Base-by-base conservation (phyloP, 2,888 invertebrate genomes). In the Harpagoxenus sublaevis region DNA sequence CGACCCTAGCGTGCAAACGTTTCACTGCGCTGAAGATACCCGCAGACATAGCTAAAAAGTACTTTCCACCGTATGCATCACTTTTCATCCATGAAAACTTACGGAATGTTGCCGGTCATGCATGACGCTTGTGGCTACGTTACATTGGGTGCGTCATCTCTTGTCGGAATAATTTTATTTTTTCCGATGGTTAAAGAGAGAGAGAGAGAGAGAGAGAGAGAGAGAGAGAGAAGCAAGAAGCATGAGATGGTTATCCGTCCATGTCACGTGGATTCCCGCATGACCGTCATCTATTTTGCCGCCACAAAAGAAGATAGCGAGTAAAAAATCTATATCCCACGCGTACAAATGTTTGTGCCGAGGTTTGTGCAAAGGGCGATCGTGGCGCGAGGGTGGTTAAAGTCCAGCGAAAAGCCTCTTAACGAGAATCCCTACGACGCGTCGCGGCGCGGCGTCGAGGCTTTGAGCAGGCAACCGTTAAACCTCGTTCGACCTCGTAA, bases 371-470 rank as follows among this genome's bases (percentile, higher is more conserved):
- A 65, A 12, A 31, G 53, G 53, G 0, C 42, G 68, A 57, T 73
- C 23, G 53, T 28, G 83, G 51, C 15, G 88, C 51, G 62, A 84
- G 79, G 84, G 85, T 87, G 84, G 83, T 90, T 86, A 89, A 90
- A 90, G 87, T 88, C 88, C 85, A 71, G 73, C 51, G 87, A 81
- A 89, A 90, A 90, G 90, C 90, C 89, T 90, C 90, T 90, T 90
- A 89, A 90, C 90, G 83, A 90, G 90, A 84, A 87, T 87, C 68
- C 87, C 84, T 28, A 48, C 45, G 70, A 62, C 2, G 35, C 45
- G 70, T 35, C 2, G 35, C 60, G 62, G 3, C 31, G 31, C 60
- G 62, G 15, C 31, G 73, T 31, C 35, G 84, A 28, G 55, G 75
- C 79, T 81, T 84, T 77, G 57, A 74, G 62, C 62, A 73, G 53